phyloP scores from a whole-genome alignment of 37 sponge, comb jelly and placozoan genomes.

The Cliona cf. orientalis region DNA sequence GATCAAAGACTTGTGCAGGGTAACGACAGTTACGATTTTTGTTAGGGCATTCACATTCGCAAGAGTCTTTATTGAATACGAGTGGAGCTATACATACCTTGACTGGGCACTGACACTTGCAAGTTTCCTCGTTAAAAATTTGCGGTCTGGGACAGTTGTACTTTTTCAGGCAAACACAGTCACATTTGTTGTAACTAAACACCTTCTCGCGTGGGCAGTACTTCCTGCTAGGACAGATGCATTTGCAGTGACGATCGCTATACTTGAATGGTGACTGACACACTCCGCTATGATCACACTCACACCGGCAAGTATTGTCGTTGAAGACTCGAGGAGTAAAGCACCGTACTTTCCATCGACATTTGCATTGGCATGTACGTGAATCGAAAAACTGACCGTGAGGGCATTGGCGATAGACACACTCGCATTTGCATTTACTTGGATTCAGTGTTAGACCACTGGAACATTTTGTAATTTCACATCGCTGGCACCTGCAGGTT shows the following conservation, averaged over 20 bases:
- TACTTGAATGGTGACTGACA: slow-evolving; percentile 28
- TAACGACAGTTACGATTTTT: not conserved
- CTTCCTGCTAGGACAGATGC: not conserved
- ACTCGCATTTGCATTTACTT: not conserved
- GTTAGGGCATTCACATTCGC: too few species aligned
- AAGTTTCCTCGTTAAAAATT: slow-evolving; percentile 12
- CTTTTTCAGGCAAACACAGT: slow-evolving; percentile 10
- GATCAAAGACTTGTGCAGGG: not conserved
- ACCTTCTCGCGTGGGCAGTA: not conserved
- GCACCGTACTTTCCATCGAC: slow-evolving; percentile 1
- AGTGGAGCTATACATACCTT: too few species aligned
- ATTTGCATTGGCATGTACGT: slow-evolving; percentile 15
- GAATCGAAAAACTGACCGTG: slow-evolving; percentile 11
- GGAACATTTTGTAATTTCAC: slow-evolving; percentile 11
- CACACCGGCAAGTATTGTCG: slow-evolving; percentile 36
- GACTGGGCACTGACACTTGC: slow-evolving; percentile 41
- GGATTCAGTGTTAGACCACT: not conserved
- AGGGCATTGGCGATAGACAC: slow-evolving; percentile 1
- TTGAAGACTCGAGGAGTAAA: slow-evolving; percentile 12
- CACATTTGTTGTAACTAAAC: slow-evolving; percentile 5
- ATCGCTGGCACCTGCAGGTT: slow-evolving; percentile 25
- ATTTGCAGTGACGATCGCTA: slow-evolving; percentile 12
- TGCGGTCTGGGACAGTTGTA: slow-evolving; percentile 3
- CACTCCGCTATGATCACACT: slow-evolving; percentile 8
- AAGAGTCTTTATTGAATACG: too few species aligned